Conservation (phyloP, 30 jellyfish, hydroid and myxozoan species). For the Hydractinia symbiolongicarpus region DNA sequence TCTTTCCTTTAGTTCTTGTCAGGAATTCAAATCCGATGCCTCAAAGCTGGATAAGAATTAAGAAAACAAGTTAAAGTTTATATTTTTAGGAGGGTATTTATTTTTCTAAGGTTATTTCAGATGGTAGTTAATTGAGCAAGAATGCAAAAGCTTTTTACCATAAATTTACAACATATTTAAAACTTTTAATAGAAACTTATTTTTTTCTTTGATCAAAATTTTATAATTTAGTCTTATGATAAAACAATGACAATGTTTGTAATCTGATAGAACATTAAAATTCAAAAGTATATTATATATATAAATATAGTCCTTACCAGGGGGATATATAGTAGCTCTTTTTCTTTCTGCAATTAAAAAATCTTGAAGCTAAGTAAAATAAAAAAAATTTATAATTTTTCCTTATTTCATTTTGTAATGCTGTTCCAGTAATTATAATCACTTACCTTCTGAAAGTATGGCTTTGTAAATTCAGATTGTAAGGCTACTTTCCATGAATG, state of each 20-base stretch:
- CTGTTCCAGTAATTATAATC: not conserved
- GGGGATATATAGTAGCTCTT: conserved; percentile 77
- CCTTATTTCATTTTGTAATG: no score
- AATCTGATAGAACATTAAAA: not conserved
- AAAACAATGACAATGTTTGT: not conserved
- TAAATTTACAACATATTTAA: no score
- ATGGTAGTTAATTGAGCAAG: no score
- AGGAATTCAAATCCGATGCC: no score
- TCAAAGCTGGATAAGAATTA: no score
- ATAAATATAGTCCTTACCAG: conserved; percentile 53
- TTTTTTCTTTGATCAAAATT: not conserved
- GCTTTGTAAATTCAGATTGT: conserved; percentile 64
- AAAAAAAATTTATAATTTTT: not conserved
- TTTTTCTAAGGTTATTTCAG: no score
- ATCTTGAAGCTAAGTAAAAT: conserved; percentile 46
- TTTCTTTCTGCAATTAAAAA: conserved; percentile 77
- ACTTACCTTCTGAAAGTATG: conserved; percentile 69
- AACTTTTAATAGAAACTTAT: no score
- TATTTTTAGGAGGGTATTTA: no score
- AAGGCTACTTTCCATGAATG: conserved; percentile 66
- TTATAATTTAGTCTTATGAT: not conserved
- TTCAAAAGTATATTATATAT: not conserved
- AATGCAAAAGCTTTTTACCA: no score
- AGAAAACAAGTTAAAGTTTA: no score
- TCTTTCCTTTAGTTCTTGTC: no score